Conservation (phyloP, 2,797 vertebrate genomes). For the Scolopax bukidnonensis region DNA sequence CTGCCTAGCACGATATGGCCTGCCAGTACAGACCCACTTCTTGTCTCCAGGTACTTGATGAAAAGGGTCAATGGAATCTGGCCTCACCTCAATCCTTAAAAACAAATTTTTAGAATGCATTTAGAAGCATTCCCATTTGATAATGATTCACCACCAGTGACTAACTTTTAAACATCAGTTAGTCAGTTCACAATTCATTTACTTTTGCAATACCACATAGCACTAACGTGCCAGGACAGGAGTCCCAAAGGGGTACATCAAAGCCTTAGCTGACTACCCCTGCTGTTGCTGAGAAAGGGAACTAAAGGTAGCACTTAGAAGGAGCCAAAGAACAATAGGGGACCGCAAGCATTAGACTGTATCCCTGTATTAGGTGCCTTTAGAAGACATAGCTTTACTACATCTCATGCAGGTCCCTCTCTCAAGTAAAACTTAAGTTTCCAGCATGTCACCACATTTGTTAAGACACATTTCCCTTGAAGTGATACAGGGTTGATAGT, state of each 20-base stretch:
- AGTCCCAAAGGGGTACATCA: neutral
- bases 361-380: neutral
- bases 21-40: neutral
- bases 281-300: neutral
- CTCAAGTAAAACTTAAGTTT: neutral
- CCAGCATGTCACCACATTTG: neutral
- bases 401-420: neutral
- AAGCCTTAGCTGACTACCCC: neutral
- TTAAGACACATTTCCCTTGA: neutral
- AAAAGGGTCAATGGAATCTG: neutral
- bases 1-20: neutral
- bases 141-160: constrained; percentile 53
- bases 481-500: too few relatives aligned
- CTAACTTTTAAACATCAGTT: constrained; percentile 41
- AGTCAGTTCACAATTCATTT: neutral
- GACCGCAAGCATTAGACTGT: neutral
- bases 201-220: constrained; percentile 15
- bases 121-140: constrained; percentile 23
- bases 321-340: neutral
- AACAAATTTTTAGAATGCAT: constrained; percentile 21
- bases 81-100: constrained; percentile 6
- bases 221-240: neutral
- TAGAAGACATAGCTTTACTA: neutral
- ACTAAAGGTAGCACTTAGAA: neutral
- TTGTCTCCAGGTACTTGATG: neutral